Base-by-base conservation (phyloP, 2,888 invertebrate genomes). In the Petrolisthes manimaculis region DNA sequence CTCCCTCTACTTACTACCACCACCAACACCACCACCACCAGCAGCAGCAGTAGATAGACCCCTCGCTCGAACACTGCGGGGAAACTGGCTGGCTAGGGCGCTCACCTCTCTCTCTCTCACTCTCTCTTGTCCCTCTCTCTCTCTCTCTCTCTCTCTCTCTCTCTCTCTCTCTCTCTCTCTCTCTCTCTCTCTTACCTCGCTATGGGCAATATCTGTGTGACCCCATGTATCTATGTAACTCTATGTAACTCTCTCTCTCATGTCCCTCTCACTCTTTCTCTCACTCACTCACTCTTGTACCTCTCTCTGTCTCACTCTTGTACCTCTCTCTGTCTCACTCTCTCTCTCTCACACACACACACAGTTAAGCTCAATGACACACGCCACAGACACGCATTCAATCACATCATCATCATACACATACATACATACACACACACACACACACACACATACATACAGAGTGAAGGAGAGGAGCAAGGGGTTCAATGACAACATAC, bases 151-250 rank as follows among this genome's bases (percentile, higher is more conserved):
- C 80, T 24, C 80, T 37, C 61, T 24, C 61, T 24, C 56, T 24
- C 56, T 14, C 56, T 24, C 24, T 80, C 80, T 14, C 80, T 56
- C 6, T 56, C 61, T n/a, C 24, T 56, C 61, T 80, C 61, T 80
- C 80, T 79, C 55, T 37, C 54, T 24, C n/a, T 75, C 75, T 12
- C 9, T 24, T 9, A 21, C 75, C 75, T 37, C 77, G 3, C 14
- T 37, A 3, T 77, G 3, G 14, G 14, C 24, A 21, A 14, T 8
- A 77, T 24, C 24, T 8, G 14, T 71, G n/a, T 71, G n/a, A n/a
- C 18, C 21, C 5, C 14, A 18, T 14, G n/a, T 71, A 5, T 71
- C 71, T 71, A 5, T 71, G 4, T 71, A 18, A n/a, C 71, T 71
- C 71, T 71, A 18, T 14, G n/a, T 14, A 18, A n/a, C 18, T 14